Evolutionary conservation across 1,140 invertebrate genomes (phyloP), one percentile per base, ranked within the genome.

Genomic region (Zaprionus taronus): DNA sequence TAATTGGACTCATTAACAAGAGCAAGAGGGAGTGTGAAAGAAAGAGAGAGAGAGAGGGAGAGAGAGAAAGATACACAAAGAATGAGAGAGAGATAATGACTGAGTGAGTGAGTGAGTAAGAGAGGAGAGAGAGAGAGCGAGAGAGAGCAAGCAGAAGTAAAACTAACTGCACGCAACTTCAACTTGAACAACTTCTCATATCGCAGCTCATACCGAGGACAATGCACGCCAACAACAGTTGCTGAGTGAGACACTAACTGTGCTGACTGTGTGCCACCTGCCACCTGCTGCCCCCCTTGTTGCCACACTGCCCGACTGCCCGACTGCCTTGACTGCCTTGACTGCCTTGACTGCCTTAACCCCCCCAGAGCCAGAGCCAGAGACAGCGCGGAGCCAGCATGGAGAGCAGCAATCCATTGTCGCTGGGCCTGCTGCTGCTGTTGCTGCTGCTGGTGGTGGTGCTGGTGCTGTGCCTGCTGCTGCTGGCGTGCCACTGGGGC

Each of bases 401-500:
- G 93, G 92, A 93, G 31, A 4, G 31, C 57, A 80, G 82, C 60
- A 73, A 89, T 51, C 84, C 93, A 51, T 9, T 73, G 55, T 49
- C 56, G 5, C 80, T 93, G 61, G 91, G 86, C 14, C 82, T 93
- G 47, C 49, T 94, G 56, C 91, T 81, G 53, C 72, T 93, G 36
- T 78, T 93, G 17, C 77, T 91, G 49, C 76, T 93, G 17, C 77
- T 91, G 49, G 71, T 93, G 5, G 79, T 93, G 61, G 91, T 85
- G n/a, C 82, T 93, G 47, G 44, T 94, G 5, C 79, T 93, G 61
- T 91, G 86, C n/a, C 82, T 93, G 47, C 49, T 94, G 36, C 78
- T 93, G 17, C 77, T 91, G 49, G 72, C 92, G 41, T 95, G 95
- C 73, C 93, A 94, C 55, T 94, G 94, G 22, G 22, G 22, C 53